Percentiles rank a stretch among this genome's conserved stretches.
Conservation (phyloP, 2,113 vertebrate species). For the Catharus fuscescens region DNA sequence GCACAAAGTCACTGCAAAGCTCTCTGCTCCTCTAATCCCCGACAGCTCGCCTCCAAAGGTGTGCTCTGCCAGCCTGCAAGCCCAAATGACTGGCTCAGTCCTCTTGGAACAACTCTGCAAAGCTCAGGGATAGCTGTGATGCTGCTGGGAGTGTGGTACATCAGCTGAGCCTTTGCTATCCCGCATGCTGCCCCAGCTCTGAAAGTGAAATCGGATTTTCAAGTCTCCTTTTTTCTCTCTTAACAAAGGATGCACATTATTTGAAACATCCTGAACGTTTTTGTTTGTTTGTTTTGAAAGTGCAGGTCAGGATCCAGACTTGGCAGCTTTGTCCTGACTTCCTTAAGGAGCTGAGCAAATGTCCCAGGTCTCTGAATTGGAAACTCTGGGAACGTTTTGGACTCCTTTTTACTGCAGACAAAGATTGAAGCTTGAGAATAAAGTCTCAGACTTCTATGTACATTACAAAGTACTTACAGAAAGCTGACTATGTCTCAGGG, state of each 20-base stretch:
- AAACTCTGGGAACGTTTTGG: neutral
- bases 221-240: neutral
- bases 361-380: too few relatives aligned
- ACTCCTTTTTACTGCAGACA: neutral
- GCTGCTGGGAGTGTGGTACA: fast-evolving
- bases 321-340: neutral
- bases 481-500: neutral
- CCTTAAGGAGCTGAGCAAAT: neutral
- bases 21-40: fast-evolving
- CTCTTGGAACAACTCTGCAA: fast-evolving
- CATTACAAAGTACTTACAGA: neutral
- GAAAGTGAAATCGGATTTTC: neutral
- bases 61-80: fast-evolving
- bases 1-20: neutral
- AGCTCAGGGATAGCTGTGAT: fast-evolving
- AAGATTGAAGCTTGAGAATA: neutral
- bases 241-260: neutral
- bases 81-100: fast-evolving
- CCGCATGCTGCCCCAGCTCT: neutral
- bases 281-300: constrained; percentile 19
- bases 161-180: fast-evolving
- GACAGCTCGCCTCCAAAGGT: neutral
- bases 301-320: neutral
- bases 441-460: neutral
- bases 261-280: neutral